Conservation (phyloP, 2,113 vertebrate genomes). For the Zosterops pallidus region DNA sequence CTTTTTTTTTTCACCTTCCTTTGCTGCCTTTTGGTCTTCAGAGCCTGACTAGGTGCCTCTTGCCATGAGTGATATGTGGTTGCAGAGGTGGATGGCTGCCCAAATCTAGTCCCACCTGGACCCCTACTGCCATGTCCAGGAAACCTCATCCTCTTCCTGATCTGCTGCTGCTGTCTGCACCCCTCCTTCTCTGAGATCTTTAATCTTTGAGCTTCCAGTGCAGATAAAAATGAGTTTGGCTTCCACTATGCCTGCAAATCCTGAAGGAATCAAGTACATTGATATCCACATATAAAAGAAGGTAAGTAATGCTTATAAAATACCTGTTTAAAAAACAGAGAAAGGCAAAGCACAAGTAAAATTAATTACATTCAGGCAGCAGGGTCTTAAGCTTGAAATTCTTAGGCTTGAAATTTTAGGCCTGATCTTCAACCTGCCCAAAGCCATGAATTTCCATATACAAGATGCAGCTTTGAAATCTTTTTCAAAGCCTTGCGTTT, state of each 20-base stretch:
- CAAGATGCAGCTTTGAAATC: slow-evolving; percentile 8
- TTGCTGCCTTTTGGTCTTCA: not conserved
- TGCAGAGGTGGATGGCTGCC: not conserved
- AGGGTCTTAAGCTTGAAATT: not conserved
- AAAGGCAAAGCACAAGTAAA: not conserved
- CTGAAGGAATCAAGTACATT: not conserved
- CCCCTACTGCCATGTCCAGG: not conserved
- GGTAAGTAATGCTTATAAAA: not conserved
- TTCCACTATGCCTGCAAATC: not conserved
- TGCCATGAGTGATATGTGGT: rapidly evolving
- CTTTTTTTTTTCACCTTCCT: not conserved
- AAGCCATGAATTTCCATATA: slow-evolving; percentile 21
- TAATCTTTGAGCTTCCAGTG: not conserved
- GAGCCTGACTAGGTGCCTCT: not conserved
- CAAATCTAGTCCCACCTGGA: not conserved
- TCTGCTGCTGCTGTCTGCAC: not conserved
- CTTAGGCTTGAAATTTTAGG: not conserved
- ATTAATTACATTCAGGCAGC: not conserved
- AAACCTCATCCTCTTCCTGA: not conserved
- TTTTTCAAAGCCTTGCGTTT: not conserved
- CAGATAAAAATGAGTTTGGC: not conserved
- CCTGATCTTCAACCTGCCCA: not conserved
- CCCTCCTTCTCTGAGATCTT: not conserved
- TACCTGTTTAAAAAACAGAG: not conserved
- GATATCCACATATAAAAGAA: not conserved